phyloP scores from a whole-genome alignment of 1,140 invertebrate genomes.

The Melitaea cinxia region DNA sequence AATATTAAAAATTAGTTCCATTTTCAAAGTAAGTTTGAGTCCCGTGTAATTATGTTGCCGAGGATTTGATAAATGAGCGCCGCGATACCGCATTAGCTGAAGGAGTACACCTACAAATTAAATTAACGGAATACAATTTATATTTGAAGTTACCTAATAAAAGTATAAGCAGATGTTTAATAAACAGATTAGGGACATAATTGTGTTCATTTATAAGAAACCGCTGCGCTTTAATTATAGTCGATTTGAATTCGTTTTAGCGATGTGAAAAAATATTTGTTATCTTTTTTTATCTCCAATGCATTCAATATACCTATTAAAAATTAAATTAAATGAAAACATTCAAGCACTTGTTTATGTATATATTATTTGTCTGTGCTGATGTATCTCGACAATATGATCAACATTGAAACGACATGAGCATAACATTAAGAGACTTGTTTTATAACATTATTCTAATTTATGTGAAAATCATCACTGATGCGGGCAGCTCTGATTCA shows the following conservation, averaged over 20 bases:
- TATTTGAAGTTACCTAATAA: not conserved
- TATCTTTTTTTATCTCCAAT: too few relatives aligned
- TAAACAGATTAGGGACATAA: not conserved
- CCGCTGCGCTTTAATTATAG: too few relatives aligned
- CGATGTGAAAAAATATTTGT: too few relatives aligned
- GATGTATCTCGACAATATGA: not conserved
- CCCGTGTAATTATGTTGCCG: conserved; percentile 33
- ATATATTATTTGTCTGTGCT: not conserved
- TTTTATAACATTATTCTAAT: conserved; percentile 35
- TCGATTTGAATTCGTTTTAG: too few relatives aligned
- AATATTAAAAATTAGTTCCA: conserved; percentile 51
- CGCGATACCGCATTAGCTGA: not conserved
- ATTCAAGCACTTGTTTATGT: not conserved
- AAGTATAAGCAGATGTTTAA: not conserved
- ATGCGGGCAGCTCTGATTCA: conserved; percentile 61
- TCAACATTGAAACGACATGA: not conserved
- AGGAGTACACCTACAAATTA: conserved; percentile 9
- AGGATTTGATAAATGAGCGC: conserved; percentile 27
- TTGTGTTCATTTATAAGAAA: not conserved
- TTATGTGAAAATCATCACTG: conserved; percentile 62
- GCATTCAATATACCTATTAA: not conserved
- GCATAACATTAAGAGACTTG: conserved; percentile 5
- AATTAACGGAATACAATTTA: not conserved
- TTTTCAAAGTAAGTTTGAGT: conserved; percentile 26
- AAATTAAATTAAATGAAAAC: not conserved